phyloP scores from a whole-genome alignment of 2,113 vertebrate genomes.

The Gambusia affinis region DNA sequence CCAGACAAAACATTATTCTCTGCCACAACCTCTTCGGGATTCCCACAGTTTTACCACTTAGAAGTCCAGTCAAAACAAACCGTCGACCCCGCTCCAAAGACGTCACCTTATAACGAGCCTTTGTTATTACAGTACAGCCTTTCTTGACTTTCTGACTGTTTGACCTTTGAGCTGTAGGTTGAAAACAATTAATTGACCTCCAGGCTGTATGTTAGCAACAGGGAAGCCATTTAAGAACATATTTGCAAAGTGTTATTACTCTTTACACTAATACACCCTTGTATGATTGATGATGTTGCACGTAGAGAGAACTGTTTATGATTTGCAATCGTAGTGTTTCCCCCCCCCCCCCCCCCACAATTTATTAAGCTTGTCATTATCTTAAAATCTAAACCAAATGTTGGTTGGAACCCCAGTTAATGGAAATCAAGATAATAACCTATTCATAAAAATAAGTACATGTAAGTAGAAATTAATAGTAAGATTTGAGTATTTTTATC shows the following conservation, averaged over 20 bases:
- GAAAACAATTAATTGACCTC: neutral
- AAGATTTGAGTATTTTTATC: too few species aligned
- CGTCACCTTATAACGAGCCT: constrained; percentile 19
- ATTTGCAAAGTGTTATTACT: neutral
- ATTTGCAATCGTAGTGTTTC: too few species aligned
- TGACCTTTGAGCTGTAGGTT: constrained; percentile 34
- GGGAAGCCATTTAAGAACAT: neutral
- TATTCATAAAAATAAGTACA: too few species aligned
- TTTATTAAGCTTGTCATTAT: neutral
- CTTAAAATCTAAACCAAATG: too few species aligned
- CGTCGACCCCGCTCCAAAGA: constrained; percentile 16
- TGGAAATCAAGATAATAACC: too few species aligned
- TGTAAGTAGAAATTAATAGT: too few species aligned
- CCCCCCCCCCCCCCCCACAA: neutral
- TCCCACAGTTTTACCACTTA: constrained; percentile 35
- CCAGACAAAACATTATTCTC: neutral
- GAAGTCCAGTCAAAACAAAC: constrained; percentile 39
- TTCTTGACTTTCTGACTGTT: constrained; percentile 29
- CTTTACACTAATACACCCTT: neutral
- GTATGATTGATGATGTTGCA: neutral
- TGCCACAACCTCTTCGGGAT: neutral
- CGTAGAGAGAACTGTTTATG: too few species aligned
- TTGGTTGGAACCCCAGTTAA: too few species aligned
- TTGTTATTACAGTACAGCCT: constrained; percentile 53
- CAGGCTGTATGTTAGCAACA: neutral